Evolutionary conservation across 30 jellyfish, hydroid and myxozoan species (phyloP), one percentile per base, ranked within the genome.

Genomic region (Aurelia sp.): DNA sequence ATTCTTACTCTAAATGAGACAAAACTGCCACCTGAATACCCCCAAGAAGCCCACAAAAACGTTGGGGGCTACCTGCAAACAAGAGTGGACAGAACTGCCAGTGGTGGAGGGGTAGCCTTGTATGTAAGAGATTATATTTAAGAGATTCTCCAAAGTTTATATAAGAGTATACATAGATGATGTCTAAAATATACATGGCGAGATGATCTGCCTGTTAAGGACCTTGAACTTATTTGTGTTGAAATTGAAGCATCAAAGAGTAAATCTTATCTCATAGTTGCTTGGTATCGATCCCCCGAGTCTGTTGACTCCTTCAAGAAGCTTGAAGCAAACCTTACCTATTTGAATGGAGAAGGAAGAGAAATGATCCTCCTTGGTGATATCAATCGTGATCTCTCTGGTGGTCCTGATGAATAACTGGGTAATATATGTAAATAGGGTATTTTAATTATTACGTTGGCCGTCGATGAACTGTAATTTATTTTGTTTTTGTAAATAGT

Each of bases 201-300:
- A 62, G 22, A 62, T 62, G 73, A 62, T 62, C 73, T 62, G 73
- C 73, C 73, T n/a, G 22, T 62, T 62, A n/a, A n/a, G n/a, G n/a
- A n/a, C n/a, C n/a, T n/a, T n/a, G n/a, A n/a, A n/a, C n/a, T n/a
- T n/a, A n/a, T n/a, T 62, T 62, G 73, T n/a, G 73, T 62, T 8
- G 22, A 62, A 62, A 62, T 62, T 11, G 73, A 62, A 38, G 11
- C 73, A 62, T 38, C 22, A n/a, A 62, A 62, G 73, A 62, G 12
- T 62, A 62, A 62, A n/a, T 62, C 73, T 62, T n/a, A n/a, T 62
- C 73, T 10, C 64, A 10, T 53, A 10, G 12, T 53, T 10, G 64
- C 64, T 53, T 12, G 12, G 64, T 53, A 53, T 53, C 18, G 64
- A 53, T 10, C 64, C 64, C 64, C 16, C 64, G 64, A 16, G 73